Evolutionary conservation across 1,140 invertebrate genomes (phyloP).

Genomic region (Watersipora subatra): DNA sequence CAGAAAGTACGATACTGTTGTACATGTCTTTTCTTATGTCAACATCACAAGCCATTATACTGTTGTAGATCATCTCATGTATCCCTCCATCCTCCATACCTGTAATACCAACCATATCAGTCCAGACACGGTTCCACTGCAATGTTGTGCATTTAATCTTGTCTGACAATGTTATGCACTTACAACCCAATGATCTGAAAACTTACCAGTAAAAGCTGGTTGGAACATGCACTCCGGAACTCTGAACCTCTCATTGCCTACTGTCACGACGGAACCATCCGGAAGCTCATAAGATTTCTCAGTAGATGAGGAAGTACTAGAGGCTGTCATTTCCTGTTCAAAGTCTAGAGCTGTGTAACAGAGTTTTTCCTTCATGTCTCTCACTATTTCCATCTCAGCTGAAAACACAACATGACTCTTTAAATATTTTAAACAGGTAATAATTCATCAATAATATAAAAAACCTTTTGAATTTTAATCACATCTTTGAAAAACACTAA

Average conservation of each 20-base stretch:
- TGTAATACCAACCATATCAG: no score
- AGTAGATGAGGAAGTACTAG: slow-evolving; percentile 45
- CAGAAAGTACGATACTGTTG: slow-evolving; percentile 75
- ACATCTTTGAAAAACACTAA: slow-evolving; percentile 81
- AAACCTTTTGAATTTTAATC: slow-evolving; percentile 7
- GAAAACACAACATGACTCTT: no score
- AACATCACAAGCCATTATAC: slow-evolving; percentile 52
- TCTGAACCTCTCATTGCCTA: slow-evolving; percentile 28
- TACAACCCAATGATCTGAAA: background rate
- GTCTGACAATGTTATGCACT: slow-evolving; percentile 39
- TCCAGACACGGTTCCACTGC: no score
- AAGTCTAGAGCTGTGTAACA: slow-evolving; percentile 83
- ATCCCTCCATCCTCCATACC: slow-evolving; percentile 68
- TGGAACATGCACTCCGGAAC: slow-evolving; percentile 56
- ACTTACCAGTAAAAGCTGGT: slow-evolving; percentile 23
- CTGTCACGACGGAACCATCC: slow-evolving; percentile 32
- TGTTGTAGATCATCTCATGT: slow-evolving; percentile 64
- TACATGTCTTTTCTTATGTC: slow-evolving; percentile 78
- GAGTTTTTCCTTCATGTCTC: slow-evolving; percentile 58
- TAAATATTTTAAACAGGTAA: slow-evolving; percentile 95
- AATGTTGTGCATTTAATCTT: no score
- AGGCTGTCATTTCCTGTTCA: slow-evolving; percentile 84
- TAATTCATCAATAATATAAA: slow-evolving; percentile 15
- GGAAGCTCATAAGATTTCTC: slow-evolving; percentile 41
- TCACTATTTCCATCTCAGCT: slow-evolving; percentile 39